Conservation (phyloP, 2,113 vertebrate species). For the Melanerpes aurifrons region DNA sequence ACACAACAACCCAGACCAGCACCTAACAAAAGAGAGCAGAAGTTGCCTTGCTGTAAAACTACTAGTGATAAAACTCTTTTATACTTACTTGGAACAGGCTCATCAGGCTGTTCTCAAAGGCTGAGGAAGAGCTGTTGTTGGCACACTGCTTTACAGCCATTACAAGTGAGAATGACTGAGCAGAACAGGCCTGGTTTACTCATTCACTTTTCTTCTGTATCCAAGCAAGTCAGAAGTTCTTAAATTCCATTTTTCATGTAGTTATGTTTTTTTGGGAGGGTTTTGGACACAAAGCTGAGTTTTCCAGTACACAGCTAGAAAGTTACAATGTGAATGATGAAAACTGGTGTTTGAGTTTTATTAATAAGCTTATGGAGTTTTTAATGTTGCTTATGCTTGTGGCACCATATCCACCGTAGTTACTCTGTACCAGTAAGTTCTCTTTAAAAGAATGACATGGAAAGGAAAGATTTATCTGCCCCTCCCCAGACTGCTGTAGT, state of each 20-base stretch:
- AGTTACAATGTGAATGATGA: neutral
- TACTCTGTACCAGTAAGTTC: neutral
- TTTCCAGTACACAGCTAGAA: neutral
- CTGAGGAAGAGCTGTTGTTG: slow-evolving; percentile 53
- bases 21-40: neutral
- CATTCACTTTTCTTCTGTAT: slow-evolving; percentile 52
- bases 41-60: slow-evolving; percentile 20
- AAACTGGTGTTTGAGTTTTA: neutral
- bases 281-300: neutral
- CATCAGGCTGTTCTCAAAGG: neutral
- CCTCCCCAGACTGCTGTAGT: neutral
- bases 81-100: slow-evolving; percentile 27
- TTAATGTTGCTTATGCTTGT: neutral
- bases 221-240: slow-evolving; percentile 35
- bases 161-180: slow-evolving; percentile 51
- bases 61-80: slow-evolving; percentile 50
- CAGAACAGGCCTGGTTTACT: slow-evolving; percentile 51
- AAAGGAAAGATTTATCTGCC: neutral
- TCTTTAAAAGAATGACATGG: neutral
- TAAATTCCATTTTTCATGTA: neutral
- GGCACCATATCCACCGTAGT: neutral
- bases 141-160: slow-evolving; percentile 18
- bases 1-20: too few relatives aligned
- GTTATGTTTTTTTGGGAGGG: neutral
- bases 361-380: neutral